phyloP scores from a whole-genome alignment of 2,888 invertebrate species.

The Diplazon laetatorius region DNA sequence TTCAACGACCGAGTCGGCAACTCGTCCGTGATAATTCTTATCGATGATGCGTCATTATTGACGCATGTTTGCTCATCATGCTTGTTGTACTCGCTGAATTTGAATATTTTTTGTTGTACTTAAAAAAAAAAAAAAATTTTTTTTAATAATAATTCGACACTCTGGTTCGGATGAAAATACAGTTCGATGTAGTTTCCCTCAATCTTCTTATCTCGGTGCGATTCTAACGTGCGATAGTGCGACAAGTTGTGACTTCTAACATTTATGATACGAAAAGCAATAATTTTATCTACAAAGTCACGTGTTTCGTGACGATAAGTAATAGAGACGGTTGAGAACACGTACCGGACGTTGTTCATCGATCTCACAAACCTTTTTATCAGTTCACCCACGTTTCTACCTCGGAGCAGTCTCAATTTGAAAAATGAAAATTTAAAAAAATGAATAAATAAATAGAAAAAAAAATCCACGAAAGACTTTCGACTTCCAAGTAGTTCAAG shows the following conservation, averaged over 20 bases:
- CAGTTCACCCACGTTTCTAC: conserved; percentile 3
- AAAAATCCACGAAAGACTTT: conserved; percentile 7
- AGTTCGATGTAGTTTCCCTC: too few relatives aligned
- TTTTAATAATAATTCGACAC: too few relatives aligned
- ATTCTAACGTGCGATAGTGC: background rate
- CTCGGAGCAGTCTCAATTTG: too few relatives aligned
- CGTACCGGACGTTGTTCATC: conserved; percentile 45
- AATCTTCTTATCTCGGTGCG: too few relatives aligned
- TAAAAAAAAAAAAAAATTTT: too few relatives aligned
- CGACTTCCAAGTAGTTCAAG: too few relatives aligned
- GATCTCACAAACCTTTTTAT: conserved; percentile 43
- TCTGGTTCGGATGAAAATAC: too few relatives aligned
- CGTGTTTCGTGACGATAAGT: conserved; percentile 55
- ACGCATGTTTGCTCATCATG: background rate
- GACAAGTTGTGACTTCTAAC: conserved; percentile 5
- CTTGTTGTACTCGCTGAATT: background rate
- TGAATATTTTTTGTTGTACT: too few relatives aligned
- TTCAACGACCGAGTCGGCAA: background rate
- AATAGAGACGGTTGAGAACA: conserved; percentile 15
- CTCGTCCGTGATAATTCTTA: conserved; percentile 10
- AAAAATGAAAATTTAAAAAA: background rate
- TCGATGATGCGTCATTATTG: conserved; percentile 19
- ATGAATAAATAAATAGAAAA: too few relatives aligned
- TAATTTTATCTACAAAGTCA: conserved; percentile 28
- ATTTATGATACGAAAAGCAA: conserved; percentile 34